Evolutionary conservation across 2,888 invertebrate species (phyloP).

Genomic region (Eilema griseolum): DNA sequence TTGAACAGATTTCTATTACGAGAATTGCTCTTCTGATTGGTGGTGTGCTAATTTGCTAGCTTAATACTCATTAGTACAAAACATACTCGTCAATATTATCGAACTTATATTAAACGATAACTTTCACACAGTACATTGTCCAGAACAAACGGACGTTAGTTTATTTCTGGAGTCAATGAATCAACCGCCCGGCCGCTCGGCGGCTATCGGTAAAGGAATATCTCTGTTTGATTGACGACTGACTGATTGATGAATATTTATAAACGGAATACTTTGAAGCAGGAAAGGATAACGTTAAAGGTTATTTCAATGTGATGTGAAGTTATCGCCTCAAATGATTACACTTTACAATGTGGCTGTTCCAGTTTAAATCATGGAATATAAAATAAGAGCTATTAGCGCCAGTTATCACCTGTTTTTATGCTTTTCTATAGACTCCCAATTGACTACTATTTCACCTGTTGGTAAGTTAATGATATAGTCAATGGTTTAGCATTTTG

Average conservation of each 20-base stretch:
- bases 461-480: too few relatives aligned
- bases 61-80: too few relatives aligned
- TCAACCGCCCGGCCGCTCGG: background rate
- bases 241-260: background rate
- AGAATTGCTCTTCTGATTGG: too few relatives aligned
- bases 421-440: background rate
- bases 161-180: slow-evolving; percentile 11
- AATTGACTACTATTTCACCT: too few relatives aligned
- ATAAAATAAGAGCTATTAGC: background rate
- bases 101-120: background rate
- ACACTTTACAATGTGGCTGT: too few relatives aligned
- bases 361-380: background rate
- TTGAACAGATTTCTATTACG: too few relatives aligned
- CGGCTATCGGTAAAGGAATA: background rate
- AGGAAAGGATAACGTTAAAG: background rate
- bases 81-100: background rate
- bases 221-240: background rate
- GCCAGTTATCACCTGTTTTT: background rate
- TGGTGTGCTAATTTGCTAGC: too few relatives aligned
- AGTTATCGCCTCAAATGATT: too few relatives aligned
- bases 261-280: background rate
- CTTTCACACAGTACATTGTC: background rate
- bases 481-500: too few relatives aligned
- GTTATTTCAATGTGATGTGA: background rate
- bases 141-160: background rate